phyloP scores from a whole-genome alignment of 2,113 vertebrate genomes.

The Tursiops truncatus region DNA sequence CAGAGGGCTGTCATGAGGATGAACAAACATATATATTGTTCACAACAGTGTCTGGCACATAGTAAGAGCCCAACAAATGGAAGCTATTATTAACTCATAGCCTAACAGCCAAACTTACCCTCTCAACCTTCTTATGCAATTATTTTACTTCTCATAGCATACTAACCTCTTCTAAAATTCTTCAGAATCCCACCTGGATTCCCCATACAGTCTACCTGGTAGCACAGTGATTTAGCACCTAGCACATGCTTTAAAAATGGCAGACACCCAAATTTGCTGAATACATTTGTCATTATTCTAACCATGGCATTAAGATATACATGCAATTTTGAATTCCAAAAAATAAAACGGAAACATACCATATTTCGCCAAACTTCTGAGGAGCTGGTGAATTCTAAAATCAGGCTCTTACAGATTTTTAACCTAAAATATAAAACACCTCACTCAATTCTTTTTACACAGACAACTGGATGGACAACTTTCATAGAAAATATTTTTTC shows the following conservation, averaged over 20 bases:
- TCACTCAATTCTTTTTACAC: slow-evolving; percentile 74
- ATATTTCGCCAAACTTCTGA: slow-evolving; percentile 83
- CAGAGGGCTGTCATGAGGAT: not conserved
- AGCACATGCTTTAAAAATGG: not conserved
- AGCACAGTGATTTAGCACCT: not conserved
- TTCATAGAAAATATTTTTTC: not conserved
- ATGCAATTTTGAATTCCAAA: slow-evolving; percentile 59
- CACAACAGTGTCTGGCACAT: not conserved
- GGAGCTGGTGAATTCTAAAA: slow-evolving; percentile 80
- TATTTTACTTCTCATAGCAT: not conserved
- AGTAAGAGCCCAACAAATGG: not conserved
- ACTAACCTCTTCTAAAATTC: not conserved
- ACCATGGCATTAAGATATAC: slow-evolving; percentile 12
- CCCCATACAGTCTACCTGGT: not conserved
- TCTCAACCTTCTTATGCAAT: not conserved
- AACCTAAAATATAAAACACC: slow-evolving; percentile 84
- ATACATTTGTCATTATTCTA: not conserved
- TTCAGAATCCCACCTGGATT: not conserved
- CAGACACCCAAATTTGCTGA: not conserved
- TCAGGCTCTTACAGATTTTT: slow-evolving; percentile 78
- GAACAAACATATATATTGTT: not conserved
- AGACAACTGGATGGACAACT: not conserved
- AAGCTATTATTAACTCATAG: not conserved
- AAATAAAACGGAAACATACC: slow-evolving; percentile 82
- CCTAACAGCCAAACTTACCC: not conserved